These are phyloP conservation scores for Salmo trutta DNA, from an alignment of 2,797 vertebrate genomes.

Conservation along the genomic window DNA sequence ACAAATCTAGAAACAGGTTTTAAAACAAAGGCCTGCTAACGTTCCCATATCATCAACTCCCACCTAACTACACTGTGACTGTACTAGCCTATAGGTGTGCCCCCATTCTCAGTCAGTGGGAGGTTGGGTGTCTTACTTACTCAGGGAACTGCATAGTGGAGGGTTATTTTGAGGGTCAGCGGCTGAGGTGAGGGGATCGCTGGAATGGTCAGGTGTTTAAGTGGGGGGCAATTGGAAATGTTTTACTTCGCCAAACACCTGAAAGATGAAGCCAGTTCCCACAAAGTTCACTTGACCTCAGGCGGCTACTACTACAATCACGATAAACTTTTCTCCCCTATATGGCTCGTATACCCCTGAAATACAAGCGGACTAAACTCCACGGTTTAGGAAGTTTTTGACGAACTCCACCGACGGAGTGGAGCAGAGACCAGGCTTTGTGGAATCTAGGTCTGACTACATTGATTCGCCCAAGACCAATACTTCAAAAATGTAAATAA, in stretches of 20 bases:
- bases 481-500: no score
- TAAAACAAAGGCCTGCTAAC: background rate
- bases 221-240: constrained; percentile 46
- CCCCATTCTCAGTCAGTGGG: background rate
- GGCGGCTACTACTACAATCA: no score
- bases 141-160: constrained; percentile 7
- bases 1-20: no score
- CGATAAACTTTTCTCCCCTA: no score
- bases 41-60: background rate
- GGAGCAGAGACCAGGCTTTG: no score
- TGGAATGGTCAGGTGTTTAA: constrained; percentile 5
- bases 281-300: constrained; percentile 26
- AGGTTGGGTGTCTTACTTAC: constrained; percentile 24
- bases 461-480: no score
- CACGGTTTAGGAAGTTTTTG: no score
- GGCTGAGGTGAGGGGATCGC: background rate
- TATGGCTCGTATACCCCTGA: no score
- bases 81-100: background rate
- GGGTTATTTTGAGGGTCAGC: constrained; percentile 43
- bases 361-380: no score
- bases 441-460: no score
- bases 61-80: background rate
- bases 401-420: no score
- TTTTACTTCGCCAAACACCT: constrained; percentile 42
- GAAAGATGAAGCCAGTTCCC: constrained; percentile 61